Evolutionary conservation across 2,113 vertebrate species (phyloP).

Genomic region (Hemibagrus wyckioides): DNA sequence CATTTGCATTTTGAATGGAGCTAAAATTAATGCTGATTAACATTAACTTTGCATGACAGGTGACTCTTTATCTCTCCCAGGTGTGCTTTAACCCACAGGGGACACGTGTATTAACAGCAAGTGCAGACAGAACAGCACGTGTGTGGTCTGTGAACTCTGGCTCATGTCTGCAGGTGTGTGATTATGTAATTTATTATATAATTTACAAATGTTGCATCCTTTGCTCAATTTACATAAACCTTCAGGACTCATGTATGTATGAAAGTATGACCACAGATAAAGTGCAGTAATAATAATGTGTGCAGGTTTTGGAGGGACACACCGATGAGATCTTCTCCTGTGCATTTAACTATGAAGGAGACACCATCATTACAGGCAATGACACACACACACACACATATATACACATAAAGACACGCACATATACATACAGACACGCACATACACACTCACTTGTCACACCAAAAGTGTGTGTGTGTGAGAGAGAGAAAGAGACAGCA

Average conservation of each 20-base stretch:
- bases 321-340: conserved; percentile 92
- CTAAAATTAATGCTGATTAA: neutral
- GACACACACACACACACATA: conserved; percentile 57
- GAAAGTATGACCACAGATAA: neutral
- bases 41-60: neutral
- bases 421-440: neutral
- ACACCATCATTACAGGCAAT: conserved; percentile 88
- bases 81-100: conserved; percentile 94
- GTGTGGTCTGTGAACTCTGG: conserved; percentile 90
- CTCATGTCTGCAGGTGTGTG: conserved; percentile 77
- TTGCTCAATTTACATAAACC: neutral
- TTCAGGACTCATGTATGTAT: neutral
- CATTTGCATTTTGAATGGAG: neutral
- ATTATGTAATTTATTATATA: neutral
- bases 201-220: neutral
- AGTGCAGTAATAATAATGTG: conserved; percentile 61
- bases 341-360: conserved; percentile 90
- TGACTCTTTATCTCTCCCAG: conserved; percentile 63
- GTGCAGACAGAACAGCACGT: conserved; percentile 89
- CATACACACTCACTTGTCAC: neutral
- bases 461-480: too few species aligned
- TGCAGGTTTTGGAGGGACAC: conserved; percentile 89
- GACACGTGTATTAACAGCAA: conserved; percentile 84
- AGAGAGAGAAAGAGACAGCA: too few species aligned
- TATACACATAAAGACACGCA: neutral